Percentiles rank a stretch among this genome's conserved stretches.
Evolutionary conservation across 2,113 vertebrate species (phyloP).

Genomic region (Sylvilagus bachmani): DNA sequence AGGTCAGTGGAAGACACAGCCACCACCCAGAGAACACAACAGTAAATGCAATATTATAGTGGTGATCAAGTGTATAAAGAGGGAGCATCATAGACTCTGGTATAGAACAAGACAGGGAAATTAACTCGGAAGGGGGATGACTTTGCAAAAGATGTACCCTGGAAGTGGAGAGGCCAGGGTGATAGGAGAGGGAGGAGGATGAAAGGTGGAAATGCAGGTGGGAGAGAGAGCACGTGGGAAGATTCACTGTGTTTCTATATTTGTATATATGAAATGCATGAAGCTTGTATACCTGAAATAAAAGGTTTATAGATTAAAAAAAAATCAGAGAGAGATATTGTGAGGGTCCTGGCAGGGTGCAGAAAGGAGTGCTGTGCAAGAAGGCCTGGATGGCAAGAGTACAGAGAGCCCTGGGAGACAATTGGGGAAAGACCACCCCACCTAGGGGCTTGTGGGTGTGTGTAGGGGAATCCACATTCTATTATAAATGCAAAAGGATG

Average conservation of each 20-base stretch:
- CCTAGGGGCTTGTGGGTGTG: rapidly evolving
- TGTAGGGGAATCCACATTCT: neutral
- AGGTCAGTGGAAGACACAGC: neutral
- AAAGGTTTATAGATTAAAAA: too few species aligned
- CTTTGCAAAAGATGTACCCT: neutral
- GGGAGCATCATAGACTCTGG: neutral
- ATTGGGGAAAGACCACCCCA: too few species aligned
- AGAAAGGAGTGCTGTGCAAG: neutral
- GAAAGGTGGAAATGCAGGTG: too few species aligned
- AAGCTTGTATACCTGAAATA: too few species aligned
- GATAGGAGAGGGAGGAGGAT: neutral
- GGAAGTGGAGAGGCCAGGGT: neutral
- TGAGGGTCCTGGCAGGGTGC: neutral
- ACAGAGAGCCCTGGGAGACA: neutral
- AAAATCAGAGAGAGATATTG: neutral
- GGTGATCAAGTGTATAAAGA: neutral
- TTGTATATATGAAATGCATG: too few species aligned
- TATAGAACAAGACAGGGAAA: neutral
- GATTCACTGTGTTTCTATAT: too few species aligned
- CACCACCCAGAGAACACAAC: neutral
- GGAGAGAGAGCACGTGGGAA: too few species aligned
- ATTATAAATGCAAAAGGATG: neutral
- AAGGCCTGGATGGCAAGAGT: neutral
- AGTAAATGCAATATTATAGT: neutral
- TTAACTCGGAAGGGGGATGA: rapidly evolving